Conservation (phyloP, 1,140 invertebrate genomes). For the Leptopilina clavipes region DNA sequence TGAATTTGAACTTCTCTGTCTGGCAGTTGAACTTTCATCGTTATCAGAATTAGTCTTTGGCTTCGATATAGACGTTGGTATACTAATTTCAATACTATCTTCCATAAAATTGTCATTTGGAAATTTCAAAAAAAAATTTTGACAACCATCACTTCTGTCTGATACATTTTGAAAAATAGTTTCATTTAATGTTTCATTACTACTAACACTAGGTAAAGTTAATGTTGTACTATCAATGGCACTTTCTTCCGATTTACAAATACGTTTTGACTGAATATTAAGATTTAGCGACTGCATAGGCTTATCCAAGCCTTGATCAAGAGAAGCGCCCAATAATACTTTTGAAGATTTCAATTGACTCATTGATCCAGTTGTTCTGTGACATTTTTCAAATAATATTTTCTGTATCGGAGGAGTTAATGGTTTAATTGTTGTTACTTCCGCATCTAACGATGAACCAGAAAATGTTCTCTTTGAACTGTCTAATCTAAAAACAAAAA, state of each 20-base stretch:
- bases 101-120: constrained; percentile 48
- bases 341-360: constrained; percentile 67
- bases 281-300: constrained; percentile 61
- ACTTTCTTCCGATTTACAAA: constrained; percentile 72
- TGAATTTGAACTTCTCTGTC: constrained; percentile 72
- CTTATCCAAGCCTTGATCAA: constrained; percentile 75
- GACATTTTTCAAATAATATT: constrained; percentile 68
- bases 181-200: constrained; percentile 64
- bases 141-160: constrained; percentile 27
- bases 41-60: constrained; percentile 52
- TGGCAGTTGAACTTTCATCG: constrained; percentile 52
- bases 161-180: constrained; percentile 54
- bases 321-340: constrained; percentile 69
- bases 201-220: constrained; percentile 63
- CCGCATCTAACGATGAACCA: constrained; percentile 71
- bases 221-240: constrained; percentile 67
- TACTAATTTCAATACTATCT: constrained; percentile 69
- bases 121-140: neutral
- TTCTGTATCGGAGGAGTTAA: constrained; percentile 68
- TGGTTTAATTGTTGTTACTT: constrained; percentile 62
- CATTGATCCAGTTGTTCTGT: constrained; percentile 63
- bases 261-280: constrained; percentile 66
- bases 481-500: constrained; percentile 64
- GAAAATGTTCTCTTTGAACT: constrained; percentile 73
- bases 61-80: constrained; percentile 70